Base-by-base conservation (phyloP, 2,113 vertebrate genomes). In the Paramisgurnus dabryanus region DNA sequence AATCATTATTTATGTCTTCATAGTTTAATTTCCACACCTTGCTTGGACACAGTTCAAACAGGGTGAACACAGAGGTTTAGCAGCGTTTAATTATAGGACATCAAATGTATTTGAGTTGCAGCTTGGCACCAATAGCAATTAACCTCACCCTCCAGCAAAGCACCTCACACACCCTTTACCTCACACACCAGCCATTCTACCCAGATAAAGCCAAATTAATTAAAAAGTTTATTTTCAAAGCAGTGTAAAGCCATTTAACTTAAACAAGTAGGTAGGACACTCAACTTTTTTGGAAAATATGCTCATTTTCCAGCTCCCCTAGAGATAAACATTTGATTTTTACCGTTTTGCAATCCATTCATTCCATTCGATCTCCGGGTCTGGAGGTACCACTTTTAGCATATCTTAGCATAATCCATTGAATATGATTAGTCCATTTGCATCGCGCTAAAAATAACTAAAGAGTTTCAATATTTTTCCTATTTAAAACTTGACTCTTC, bases 81-180 rank as follows among this genome's bases (percentile, higher is more conserved):
- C 40, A 9, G 53, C 3, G 13, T 57, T 72, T 72, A 72, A 72
- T 72, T 72, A 41, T 57, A 72, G 7, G n/a, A 50, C 50, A 34
- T 72, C 50, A 39, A 72, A 72, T 3, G 8, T 45, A 73, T 60
- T 73, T 60, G 71, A 2, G 15, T 11, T 58, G 57, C 72, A 64
- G 72, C 13, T 34, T 58, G 17, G 13, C n/a, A 58, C 55, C 40
- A 60, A 73, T 60, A 75, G 40, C 58, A 75, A 75, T 64, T 75
- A 75, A 75, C 18, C 47, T 27, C 34, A 12, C 72, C 58, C 64
- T 27, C n/a, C 72, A 75, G 72, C 72, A 63, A 75, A 49, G 13
- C 43, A 64, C 41, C 27, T 75, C 18, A 64, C 17, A 9, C 57
- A 45, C 39, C 47, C 57, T 34, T 27, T 45, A 63, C 72, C 57